Percentiles rank a stretch among this genome's conserved stretches.
Conservation (phyloP, 92 coral and sea anemone genomes). For the Phenganax stokvisi region DNA sequence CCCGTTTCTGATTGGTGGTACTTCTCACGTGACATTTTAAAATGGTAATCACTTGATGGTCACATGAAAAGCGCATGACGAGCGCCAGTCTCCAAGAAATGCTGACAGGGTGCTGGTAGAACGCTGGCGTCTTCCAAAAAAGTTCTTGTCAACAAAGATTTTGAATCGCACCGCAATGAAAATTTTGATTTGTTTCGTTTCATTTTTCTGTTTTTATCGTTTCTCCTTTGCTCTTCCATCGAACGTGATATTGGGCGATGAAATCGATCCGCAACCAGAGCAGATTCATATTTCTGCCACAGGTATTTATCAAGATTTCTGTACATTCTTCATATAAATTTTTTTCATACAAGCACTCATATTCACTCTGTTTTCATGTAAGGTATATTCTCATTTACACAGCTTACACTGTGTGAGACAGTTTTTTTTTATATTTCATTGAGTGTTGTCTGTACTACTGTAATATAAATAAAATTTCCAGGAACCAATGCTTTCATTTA, state of each 20-base stretch:
- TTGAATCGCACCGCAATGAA: not conserved
- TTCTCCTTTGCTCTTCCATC: not conserved
- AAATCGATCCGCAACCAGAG: constrained; percentile 74
- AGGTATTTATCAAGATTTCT: constrained; percentile 43
- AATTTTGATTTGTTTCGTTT: not conserved
- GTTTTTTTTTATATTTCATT: no score
- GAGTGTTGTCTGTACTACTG: no score
- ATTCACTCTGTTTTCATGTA: no score
- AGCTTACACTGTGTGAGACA: no score
- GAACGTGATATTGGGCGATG: constrained; percentile 8
- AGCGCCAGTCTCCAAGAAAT: not conserved
- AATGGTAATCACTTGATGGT: not conserved
- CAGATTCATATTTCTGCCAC: constrained; percentile 91
- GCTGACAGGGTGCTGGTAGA: no score
- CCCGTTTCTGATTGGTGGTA: no score
- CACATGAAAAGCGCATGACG: not conserved
- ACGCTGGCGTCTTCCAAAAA: no score
- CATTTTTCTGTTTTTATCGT: constrained; percentile 1
- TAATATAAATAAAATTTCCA: no score
- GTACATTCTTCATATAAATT: not conserved
- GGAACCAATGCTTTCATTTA: no score
- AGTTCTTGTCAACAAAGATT: no score
- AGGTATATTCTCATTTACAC: no score
- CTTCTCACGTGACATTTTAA: not conserved
- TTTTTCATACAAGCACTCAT: no score